phyloP scores from a whole-genome alignment of 2,797 vertebrate species.

The Bufotes viridis region DNA sequence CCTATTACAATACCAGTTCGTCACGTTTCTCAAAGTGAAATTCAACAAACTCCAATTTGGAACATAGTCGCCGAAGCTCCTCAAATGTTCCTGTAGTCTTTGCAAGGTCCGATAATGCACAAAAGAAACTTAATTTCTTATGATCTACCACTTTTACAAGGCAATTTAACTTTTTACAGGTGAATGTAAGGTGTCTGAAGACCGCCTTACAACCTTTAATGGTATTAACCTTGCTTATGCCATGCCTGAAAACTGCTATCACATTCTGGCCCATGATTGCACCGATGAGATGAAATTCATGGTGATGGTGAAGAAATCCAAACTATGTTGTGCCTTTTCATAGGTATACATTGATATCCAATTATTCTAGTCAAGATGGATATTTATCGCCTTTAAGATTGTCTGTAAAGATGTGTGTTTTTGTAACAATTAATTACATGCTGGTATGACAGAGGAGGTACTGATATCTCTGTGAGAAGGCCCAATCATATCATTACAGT shows the following conservation, averaged over 20 bases:
- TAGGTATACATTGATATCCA: too few relatives aligned
- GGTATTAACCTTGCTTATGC: conserved; percentile 69
- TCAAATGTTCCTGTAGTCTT: neutral
- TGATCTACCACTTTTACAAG: neutral
- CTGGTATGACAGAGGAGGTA: too few relatives aligned
- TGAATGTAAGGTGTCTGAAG: conserved; percentile 66
- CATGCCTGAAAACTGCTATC: conserved; percentile 78
- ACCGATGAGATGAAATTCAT: conserved; percentile 81
- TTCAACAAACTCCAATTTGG: conserved; percentile 24
- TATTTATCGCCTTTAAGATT: too few relatives aligned
- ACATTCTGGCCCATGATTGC: conserved; percentile 83
- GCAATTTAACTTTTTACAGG: conserved; percentile 59
- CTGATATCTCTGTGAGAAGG: too few relatives aligned
- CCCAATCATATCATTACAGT: too few relatives aligned
- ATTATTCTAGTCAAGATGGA: too few relatives aligned
- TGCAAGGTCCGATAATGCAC: conserved; percentile 35
- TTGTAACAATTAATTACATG: too few relatives aligned
- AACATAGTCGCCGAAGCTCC: conserved; percentile 63
- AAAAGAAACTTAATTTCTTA: neutral
- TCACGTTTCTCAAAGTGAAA: neutral
- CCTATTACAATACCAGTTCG: conserved; percentile 64
- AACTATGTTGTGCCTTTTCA: too few relatives aligned
- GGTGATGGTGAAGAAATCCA: conserved; percentile 77
- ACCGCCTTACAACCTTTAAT: conserved; percentile 73
- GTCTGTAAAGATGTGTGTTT: too few relatives aligned